Conservation (phyloP, 2,888 invertebrate genomes). For the Incurvaria masculella region DNA sequence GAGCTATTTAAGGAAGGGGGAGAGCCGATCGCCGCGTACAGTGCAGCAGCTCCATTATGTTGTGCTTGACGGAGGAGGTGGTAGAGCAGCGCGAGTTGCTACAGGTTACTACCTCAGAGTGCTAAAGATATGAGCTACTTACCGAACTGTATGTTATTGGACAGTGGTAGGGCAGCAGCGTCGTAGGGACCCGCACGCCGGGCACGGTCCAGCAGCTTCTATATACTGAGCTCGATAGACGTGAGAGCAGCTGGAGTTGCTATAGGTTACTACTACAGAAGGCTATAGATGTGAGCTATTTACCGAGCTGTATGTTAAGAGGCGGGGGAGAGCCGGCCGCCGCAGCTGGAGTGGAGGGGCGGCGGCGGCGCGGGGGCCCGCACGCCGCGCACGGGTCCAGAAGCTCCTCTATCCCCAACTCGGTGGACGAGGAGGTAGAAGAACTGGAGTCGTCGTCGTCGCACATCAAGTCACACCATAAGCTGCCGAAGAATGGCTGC, state of each 20-base stretch:
- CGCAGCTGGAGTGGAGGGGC: constrained; percentile 4
- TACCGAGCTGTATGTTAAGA: constrained; percentile 26
- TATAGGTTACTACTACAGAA: too few relatives aligned
- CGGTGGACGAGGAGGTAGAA: constrained; percentile 16
- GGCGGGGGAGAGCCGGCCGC: constrained; percentile 15
- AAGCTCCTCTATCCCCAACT: constrained; percentile 15
- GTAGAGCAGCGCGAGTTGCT: too few relatives aligned
- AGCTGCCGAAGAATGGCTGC: constrained; percentile 30
- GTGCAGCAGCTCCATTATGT: too few relatives aligned
- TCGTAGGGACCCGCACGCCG: too few relatives aligned
- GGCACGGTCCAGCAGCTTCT: too few relatives aligned
- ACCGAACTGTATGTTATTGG: too few relatives aligned
- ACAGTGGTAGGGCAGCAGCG: too few relatives aligned
- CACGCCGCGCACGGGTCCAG: constrained; percentile 19
- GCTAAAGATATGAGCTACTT: too few relatives aligned
- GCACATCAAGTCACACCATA: constrained; percentile 30
- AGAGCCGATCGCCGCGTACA: constrained; percentile 13
- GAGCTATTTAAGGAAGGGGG: constrained; percentile 23
- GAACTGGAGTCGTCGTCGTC: constrained; percentile 27
- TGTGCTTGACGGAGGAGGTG: too few relatives aligned
- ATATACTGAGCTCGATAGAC: too few relatives aligned
- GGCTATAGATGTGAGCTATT: constrained; percentile 20
- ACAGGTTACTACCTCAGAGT: too few relatives aligned
- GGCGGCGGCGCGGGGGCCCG: constrained; percentile 8
- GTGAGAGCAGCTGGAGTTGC: too few relatives aligned